Evolutionary conservation across 2,888 invertebrate species (phyloP), one percentile per base, ranked within the genome.

Genomic region (Apamea epomidion): DNA sequence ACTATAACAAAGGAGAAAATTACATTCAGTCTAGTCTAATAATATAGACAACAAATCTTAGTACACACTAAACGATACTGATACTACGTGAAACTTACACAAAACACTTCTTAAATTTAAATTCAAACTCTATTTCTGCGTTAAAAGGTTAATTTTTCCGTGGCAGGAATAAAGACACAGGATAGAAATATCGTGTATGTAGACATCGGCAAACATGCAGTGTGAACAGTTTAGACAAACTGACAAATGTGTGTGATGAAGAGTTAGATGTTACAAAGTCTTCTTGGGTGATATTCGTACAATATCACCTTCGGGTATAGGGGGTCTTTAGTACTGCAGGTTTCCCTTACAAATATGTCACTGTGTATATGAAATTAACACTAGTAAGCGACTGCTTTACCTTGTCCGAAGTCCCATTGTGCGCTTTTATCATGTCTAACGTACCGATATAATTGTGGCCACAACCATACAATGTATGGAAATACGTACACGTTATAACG

Each of bases 171-270:
- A 65, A 25, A 73, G 54, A 8, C 48, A 76, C 65, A 78, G 54
- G 62, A 82, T 76, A 76, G 73, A 82, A 81, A 87, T 64, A 82
- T 84, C 65, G 14, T 80, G 71, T 77, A 74, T 72, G 72, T 58
- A 73, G 80, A 75, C 42, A 29, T 71, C 10, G 25, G 75, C 77
- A 89, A 88, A 89, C 82, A 90, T n/a, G 29, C 48, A 72, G 87
- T 89, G 90, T 90, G 87, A 90, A 90, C 74, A 81, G 16, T 64
- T 89, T 74, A 76, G 51, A 80, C 81, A 90, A 90, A 90, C 88
- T 80, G 62, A 76, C 73, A 82, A 81, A 80, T 83, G 82, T 88
- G 64, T 85, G 76, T 67, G 78, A 79, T 81, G 89, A 78, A 60
- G 67, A 83, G 60, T 81, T 86, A 81, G 84, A 76, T 78, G 74